A percentile compares a stretch with the other conserved stretches of the same genome.
These are phyloP conservation scores for Ammodytes dubius DNA, from an alignment of 2,113 vertebrate species.

Conservation along the genomic window DNA sequence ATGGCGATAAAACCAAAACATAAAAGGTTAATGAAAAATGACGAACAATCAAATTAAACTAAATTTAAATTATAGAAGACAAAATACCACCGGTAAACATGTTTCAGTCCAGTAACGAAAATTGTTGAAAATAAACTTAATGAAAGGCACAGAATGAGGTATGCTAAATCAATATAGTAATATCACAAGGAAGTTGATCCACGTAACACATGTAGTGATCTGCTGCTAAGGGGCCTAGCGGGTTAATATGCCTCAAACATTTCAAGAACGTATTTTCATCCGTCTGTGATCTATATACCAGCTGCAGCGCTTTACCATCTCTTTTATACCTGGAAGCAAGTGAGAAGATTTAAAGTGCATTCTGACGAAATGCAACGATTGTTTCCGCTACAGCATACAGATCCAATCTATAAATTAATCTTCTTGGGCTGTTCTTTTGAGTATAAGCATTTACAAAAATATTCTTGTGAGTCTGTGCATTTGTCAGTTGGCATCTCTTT, in stretches of 20 bases:
- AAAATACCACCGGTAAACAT: too few relatives aligned
- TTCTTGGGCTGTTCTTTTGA: background rate
- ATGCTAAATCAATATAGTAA: too few relatives aligned
- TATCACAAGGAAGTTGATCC: background rate
- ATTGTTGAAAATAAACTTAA: too few relatives aligned
- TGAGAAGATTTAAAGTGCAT: constrained; percentile 6
- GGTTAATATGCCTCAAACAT: constrained; percentile 1
- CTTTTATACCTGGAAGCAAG: background rate
- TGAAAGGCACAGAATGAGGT: too few relatives aligned
- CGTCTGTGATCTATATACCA: constrained; percentile 14
- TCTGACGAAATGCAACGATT: constrained; percentile 1
- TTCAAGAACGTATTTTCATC: constrained; percentile 14
- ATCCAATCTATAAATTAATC: background rate
- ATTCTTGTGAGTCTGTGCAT: too few relatives aligned
- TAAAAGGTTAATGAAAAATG: too few relatives aligned
- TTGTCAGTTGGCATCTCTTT: background rate
- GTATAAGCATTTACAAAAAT: background rate
- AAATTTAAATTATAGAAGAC: too few relatives aligned
- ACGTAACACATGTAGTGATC: background rate
- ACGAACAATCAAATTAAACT: too few relatives aligned
- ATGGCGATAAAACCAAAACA: too few relatives aligned
- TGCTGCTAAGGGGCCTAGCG: background rate
- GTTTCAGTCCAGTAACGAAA: too few relatives aligned
- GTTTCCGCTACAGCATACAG: background rate
- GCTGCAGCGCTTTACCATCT: background rate